Conservation (phyloP, 2,888 invertebrate species). For the Gnatocerus cornutus region DNA sequence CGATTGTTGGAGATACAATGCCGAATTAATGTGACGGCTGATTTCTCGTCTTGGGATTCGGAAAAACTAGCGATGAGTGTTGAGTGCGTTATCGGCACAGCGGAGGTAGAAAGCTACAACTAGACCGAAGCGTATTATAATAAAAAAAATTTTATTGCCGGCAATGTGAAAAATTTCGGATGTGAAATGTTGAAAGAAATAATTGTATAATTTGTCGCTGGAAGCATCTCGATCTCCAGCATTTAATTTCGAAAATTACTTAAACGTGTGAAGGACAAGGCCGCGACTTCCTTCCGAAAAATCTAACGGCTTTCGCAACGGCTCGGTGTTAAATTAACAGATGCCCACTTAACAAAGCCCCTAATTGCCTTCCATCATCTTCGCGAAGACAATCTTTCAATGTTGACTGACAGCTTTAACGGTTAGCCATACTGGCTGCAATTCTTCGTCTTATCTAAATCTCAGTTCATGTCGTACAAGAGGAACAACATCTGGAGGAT, state of each 20-base stretch:
- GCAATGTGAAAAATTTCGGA: too few species aligned
- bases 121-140: too few species aligned
- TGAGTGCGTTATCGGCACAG: too few species aligned
- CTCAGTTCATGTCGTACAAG: conserved; percentile 5
- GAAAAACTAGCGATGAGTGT: too few species aligned
- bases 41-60: background rate
- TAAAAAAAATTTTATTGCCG: too few species aligned
- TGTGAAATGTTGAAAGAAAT: too few species aligned
- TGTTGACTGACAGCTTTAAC: conserved; percentile 7
- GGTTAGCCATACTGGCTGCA: background rate
- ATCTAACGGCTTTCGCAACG: conserved; percentile 21
- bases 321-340: conserved; percentile 11
- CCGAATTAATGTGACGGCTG: background rate
- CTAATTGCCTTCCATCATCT: conserved; percentile 1
- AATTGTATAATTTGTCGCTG: too few species aligned
- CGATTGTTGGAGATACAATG: conserved; percentile 20
- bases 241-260: too few species aligned
- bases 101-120: too few species aligned
- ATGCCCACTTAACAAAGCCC: conserved; percentile 14
- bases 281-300: conserved; percentile 14
- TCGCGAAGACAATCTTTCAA: background rate
- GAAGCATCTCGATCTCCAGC: too few species aligned
- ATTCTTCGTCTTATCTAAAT: conserved; percentile 9
- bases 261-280: conserved; percentile 1
- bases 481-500: background rate